Base-by-base conservation (phyloP, 2,797 vertebrate species). In the Sebastes nivosus region DNA sequence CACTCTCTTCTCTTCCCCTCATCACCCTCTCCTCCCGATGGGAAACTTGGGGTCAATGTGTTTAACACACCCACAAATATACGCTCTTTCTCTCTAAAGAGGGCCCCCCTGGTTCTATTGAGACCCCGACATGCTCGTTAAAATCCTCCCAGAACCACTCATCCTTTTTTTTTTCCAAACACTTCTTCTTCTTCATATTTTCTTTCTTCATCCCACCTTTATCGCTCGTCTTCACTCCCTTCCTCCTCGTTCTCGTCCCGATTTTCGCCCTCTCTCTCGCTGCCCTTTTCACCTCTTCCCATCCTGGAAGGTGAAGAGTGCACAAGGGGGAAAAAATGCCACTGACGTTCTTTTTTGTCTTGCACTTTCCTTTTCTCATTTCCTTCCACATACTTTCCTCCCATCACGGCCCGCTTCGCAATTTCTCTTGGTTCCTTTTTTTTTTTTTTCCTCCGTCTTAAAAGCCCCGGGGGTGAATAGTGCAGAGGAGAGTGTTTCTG, bases 61-160 rank as follows among this genome's bases (percentile, higher is more conserved):
- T 88, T 88, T 86, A 89, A 90, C 79, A 86, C 82, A 82, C 83
- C 22, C 57, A 67, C 81, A 84, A 67, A 75, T 61, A 84, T 76
- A 86, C 22, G 6, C n/a, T 54, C 30, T 71, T 29, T 69, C 65
- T 66, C 29, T 66, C 27, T 84, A 70, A 76, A 83, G 85, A 84
- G 68, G 84, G 76, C 81, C 87, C 78, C 78, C 79, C 69, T 78
- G 81, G 46, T 89, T 80, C 89, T 81, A 60, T 36, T 6, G 64
- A 81, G 83, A 92, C 80, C 85, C 87, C 86, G 83, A 84, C 80
- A 86, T 59, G 82, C 86, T 92, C 80, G 80, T 94, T 92, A 94
- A 94, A 93, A 81, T 81, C 67, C 72, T 86, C 87, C 89, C 80
- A 71, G 69, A 72, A 76, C 57, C 24, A 18, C 58, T 57, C 50